phyloP scores from a whole-genome alignment of 2,888 invertebrate genomes.

The Baccha elongata region DNA sequence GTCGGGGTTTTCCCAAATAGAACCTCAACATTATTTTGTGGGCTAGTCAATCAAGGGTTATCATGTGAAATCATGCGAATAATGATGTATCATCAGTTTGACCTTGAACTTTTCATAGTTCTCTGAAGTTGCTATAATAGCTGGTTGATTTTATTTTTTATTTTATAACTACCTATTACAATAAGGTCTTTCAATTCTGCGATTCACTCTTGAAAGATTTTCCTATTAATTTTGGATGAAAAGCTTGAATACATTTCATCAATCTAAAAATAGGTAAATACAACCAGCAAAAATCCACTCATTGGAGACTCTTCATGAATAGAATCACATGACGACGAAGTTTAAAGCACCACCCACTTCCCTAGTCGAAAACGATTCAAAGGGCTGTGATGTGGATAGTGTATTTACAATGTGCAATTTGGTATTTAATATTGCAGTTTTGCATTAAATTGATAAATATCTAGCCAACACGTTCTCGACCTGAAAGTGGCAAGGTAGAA shows the following conservation, averaged over 20 bases:
- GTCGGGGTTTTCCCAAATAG: no score
- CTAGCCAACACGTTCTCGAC: slow-evolving; percentile 38
- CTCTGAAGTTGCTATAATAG: background rate
- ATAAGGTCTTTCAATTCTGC: no score
- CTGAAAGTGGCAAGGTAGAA: background rate
- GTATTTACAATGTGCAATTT: slow-evolving; percentile 28
- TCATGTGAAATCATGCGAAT: background rate
- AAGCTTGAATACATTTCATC: background rate
- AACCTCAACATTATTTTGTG: background rate
- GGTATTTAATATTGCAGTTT: background rate
- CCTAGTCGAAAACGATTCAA: background rate
- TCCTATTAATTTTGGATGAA: background rate
- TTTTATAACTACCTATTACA: no score
- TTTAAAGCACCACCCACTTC: slow-evolving; percentile 9
- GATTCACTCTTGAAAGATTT: no score
- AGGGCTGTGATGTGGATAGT: background rate
- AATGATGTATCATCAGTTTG: slow-evolving; percentile 8
- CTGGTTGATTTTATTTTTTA: background rate
- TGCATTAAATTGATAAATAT: slow-evolving; percentile 2
- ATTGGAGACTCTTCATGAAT: background rate
- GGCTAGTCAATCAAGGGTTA: background rate
- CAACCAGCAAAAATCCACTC: background rate
- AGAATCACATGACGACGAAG: slow-evolving; percentile 15
- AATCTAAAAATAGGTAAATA: background rate
- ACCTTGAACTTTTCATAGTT: slow-evolving; percentile 3